Conservation (phyloP, 2,797 vertebrate genomes). For the Denticeps clupeoides region DNA sequence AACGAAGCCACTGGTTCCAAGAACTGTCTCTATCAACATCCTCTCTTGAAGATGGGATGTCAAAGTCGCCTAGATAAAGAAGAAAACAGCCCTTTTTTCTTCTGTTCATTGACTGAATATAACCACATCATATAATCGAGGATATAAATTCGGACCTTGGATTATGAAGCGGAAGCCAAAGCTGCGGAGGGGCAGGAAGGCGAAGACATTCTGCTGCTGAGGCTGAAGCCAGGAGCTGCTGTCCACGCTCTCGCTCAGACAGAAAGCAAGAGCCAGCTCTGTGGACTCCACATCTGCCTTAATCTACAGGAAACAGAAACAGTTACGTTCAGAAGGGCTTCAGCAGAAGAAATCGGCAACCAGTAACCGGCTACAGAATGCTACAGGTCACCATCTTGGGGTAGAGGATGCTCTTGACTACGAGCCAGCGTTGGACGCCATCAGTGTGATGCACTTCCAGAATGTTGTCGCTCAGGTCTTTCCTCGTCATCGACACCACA, state of each 20-base stretch:
- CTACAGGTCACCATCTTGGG: conserved; percentile 49
- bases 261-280: conserved; percentile 65
- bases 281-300: conserved; percentile 63
- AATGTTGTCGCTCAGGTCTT: conserved; percentile 56
- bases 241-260: conserved; percentile 33
- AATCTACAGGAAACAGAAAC: conserved; percentile 39
- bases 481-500: conserved; percentile 54
- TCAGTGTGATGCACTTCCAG: conserved; percentile 61
- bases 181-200: conserved; percentile 65
- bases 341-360: conserved; percentile 4
- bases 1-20: conserved; percentile 75
- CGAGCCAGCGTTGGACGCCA: conserved; percentile 61
- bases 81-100: neutral
- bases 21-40: conserved; percentile 69
- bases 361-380: conserved; percentile 6
- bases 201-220: conserved; percentile 64
- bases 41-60: conserved; percentile 70
- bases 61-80: conserved; percentile 56
- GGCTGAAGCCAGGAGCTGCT: conserved; percentile 38
- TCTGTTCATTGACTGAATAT: neutral
- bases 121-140: neutral
- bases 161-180: conserved; percentile 70
- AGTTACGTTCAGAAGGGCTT: no score
- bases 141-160: conserved; percentile 48
- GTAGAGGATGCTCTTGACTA: conserved; percentile 54